These are phyloP conservation scores for Uria lomvia DNA, from an alignment of 2,113 vertebrate genomes.

Conservation along the genomic window DNA sequence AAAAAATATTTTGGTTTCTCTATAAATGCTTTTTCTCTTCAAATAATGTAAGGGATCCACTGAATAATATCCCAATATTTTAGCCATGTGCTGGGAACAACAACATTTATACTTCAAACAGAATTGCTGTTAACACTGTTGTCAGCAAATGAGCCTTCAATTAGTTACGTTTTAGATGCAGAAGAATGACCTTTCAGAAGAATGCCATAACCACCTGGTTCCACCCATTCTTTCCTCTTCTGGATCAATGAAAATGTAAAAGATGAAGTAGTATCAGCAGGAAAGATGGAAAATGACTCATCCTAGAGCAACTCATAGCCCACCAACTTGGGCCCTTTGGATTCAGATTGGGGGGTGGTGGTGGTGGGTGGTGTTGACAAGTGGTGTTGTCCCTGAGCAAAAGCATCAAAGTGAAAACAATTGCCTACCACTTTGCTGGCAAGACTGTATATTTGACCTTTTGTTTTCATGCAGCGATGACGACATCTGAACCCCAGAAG, in stretches of 20 bases:
- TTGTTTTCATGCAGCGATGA: not conserved
- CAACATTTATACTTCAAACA: not conserved
- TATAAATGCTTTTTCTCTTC: not conserved
- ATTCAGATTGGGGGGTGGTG: not conserved
- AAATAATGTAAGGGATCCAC: not conserved
- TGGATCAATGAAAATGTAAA: not conserved
- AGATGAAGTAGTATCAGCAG: not conserved
- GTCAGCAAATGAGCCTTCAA: not conserved
- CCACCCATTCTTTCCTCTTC: not conserved
- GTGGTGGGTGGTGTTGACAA: not conserved
- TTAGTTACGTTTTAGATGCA: not conserved
- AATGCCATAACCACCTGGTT: not conserved
- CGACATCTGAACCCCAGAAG: not conserved
- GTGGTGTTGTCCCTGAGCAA: not conserved
- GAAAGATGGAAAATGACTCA: not conserved
- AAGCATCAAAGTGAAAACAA: not conserved
- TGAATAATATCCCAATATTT: not conserved
- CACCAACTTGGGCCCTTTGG: not conserved
- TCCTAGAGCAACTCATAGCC: not conserved
- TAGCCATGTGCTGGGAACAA: not conserved
- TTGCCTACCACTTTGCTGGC: not conserved
- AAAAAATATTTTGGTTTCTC: not conserved
- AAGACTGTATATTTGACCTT: not conserved
- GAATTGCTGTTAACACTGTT: not conserved
- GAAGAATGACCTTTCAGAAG: not conserved